phyloP scores from a whole-genome alignment of 2,888 invertebrate genomes.

The Drosophila nigricruria region DNA sequence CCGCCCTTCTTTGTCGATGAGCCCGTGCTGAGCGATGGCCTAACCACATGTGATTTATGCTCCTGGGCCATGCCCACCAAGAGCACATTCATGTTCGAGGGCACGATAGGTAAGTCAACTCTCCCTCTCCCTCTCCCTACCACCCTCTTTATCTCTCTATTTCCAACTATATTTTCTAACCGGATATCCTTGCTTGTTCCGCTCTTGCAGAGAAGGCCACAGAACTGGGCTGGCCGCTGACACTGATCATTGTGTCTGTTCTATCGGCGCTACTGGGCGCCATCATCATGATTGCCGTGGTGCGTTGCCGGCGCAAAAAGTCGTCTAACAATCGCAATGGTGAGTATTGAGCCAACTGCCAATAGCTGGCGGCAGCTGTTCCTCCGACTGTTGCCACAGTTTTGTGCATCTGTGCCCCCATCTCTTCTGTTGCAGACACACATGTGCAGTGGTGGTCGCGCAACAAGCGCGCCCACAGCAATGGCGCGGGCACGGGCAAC shows the following conservation, averaged over 20 bases:
- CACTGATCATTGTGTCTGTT: constrained; percentile 89
- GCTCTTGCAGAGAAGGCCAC: constrained; percentile 86
- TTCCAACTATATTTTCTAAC: background rate
- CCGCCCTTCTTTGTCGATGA: constrained; percentile 88
- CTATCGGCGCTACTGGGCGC: constrained; percentile 90
- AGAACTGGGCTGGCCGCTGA: constrained; percentile 90
- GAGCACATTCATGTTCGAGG: constrained; percentile 87
- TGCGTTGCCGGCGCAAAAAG: constrained; percentile 88
- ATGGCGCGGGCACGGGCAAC: constrained; percentile 36
- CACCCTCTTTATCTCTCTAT: background rate
- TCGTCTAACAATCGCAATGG: constrained; percentile 85
- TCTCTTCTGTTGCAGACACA: constrained; percentile 76
- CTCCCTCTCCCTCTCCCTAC: background rate
- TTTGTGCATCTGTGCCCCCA: constrained; percentile 16
- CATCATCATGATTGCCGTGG: constrained; percentile 89
- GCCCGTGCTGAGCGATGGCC: constrained; percentile 88
- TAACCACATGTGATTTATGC: constrained; percentile 91
- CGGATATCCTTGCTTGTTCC: constrained; percentile 9
- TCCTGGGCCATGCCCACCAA: constrained; percentile 89
- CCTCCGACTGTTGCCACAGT: constrained; percentile 16
- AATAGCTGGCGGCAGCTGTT: background rate
- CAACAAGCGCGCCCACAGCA: constrained; percentile 82
- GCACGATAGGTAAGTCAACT: constrained; percentile 86
- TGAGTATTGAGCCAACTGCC: constrained; percentile 71
- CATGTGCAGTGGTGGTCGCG: constrained; percentile 86